These are phyloP conservation scores for Falco naumanni DNA, from an alignment of 2,797 vertebrate species.

Conservation along the genomic window DNA sequence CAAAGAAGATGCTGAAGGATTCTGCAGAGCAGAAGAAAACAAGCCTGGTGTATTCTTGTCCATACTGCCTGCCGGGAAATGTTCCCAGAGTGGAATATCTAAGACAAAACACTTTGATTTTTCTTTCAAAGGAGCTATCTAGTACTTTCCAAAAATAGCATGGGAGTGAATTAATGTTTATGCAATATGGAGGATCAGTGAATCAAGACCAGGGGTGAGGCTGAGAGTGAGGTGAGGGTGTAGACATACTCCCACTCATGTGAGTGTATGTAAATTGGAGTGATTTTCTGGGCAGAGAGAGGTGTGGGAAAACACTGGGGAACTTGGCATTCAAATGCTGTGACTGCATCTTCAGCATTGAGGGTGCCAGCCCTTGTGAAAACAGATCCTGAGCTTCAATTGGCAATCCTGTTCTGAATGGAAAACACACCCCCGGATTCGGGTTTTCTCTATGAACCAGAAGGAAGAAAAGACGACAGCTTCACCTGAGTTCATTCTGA, in stretches of 20 bases:
- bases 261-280: not conserved
- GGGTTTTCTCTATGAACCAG: not conserved
- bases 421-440: not conserved
- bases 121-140: not conserved
- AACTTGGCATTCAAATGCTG: not conserved
- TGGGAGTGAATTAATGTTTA: not conserved
- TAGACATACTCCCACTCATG: not conserved
- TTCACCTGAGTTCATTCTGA: slow-evolving; percentile 27
- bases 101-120: not conserved
- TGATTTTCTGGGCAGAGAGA: not conserved
- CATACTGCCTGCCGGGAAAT: not conserved
- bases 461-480: not conserved
- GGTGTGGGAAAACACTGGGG: not conserved
- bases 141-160: not conserved
- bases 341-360: not conserved
- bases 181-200: not conserved
- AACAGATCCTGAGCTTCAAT: not conserved
- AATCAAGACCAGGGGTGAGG: not conserved
- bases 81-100: not conserved
- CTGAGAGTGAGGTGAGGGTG: not conserved
- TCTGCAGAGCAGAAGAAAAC: not conserved
- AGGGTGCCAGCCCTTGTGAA: not conserved
- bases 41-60: not conserved
- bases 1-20: not conserved
- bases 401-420: not conserved